Conservation (phyloP, 2,113 vertebrate species). For the Percina caprodes region DNA sequence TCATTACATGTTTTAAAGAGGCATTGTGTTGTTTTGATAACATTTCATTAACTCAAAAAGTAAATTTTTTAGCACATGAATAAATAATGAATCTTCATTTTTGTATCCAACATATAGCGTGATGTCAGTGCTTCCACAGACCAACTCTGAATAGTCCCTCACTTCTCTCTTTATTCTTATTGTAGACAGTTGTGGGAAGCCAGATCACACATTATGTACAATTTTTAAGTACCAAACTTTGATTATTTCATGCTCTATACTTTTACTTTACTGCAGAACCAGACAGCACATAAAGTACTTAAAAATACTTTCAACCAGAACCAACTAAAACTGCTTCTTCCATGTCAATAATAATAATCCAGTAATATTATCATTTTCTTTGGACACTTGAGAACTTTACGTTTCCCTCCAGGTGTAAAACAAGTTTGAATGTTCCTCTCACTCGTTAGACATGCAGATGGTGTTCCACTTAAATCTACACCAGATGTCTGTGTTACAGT, state of each 20-base stretch:
- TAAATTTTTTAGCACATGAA: neutral
- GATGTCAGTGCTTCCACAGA: neutral
- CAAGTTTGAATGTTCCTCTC: conserved; percentile 26
- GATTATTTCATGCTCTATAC: neutral
- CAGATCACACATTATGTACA: neutral
- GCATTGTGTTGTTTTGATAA: neutral
- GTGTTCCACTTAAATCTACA: conserved; percentile 76
- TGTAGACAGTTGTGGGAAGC: neutral
- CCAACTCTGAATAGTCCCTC: too few relatives aligned
- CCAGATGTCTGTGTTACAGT: conserved; percentile 45
- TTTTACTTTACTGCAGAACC: neutral
- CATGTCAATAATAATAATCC: neutral
- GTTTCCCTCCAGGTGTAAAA: conserved; percentile 1
- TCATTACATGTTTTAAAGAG: neutral
- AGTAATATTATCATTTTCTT: neutral
- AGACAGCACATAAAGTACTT: neutral
- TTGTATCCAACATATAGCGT: neutral
- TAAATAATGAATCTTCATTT: neutral
- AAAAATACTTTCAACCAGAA: neutral
- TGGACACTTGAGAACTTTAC: neutral
- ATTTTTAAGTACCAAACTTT: neutral
- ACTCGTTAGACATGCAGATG: conserved; percentile 75
- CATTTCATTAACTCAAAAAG: too few relatives aligned
- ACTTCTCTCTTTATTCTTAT: neutral
- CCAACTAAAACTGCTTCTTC: neutral